Base-by-base conservation (phyloP, 1,140 invertebrate species). In the Pteromalus puparum region DNA sequence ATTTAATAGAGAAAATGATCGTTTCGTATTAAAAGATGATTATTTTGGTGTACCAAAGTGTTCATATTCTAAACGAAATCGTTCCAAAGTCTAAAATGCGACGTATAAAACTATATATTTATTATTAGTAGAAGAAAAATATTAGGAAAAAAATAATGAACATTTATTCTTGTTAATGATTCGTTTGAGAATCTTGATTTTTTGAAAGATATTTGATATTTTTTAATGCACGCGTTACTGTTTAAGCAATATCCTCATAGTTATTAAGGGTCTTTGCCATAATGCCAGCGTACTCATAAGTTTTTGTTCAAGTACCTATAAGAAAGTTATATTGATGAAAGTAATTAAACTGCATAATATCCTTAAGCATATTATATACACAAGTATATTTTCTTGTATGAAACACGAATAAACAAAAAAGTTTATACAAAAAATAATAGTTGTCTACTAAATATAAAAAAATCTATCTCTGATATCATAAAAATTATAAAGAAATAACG, bases 331-430 rank as follows among this genome's bases (percentile, higher is more conserved):
- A 2, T 61, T n/a, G 53, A 61, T 21, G 18, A 61, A 61, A 61
- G 15, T 48, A 42, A 46, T 77, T 74, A n/a, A 42, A 30, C 26
- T 15, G 21, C 18, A 30, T 24, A 72, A 72, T 30, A 30, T 30
- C 18, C 12, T 70, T 70, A 72, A 21, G 26, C 6, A 75, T n/a
- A 34, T 34, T 34, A 34, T 34, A 10, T 61, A 77, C 2, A 77
- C 26, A 15, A 3, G 2, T 77, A 77, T 42, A 26, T 76, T 42
- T 42, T 42, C 38, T 42, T 42, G 12, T 72, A 46, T n/a, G n/a
- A 81, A 28, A 28, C 24, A 72, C 68, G 21, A 46, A 70, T 70
- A 81, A 72, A 67, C 77, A 30, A 79, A 81, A 81, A 81, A 81
- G 13, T 18, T 46, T 38, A 28, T 78, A 34, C 9, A 65, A 70